Evolutionary conservation across 2,113 vertebrate species (phyloP), one percentile per base, ranked within the genome.

Genomic region (Nematolebias whitei): DNA sequence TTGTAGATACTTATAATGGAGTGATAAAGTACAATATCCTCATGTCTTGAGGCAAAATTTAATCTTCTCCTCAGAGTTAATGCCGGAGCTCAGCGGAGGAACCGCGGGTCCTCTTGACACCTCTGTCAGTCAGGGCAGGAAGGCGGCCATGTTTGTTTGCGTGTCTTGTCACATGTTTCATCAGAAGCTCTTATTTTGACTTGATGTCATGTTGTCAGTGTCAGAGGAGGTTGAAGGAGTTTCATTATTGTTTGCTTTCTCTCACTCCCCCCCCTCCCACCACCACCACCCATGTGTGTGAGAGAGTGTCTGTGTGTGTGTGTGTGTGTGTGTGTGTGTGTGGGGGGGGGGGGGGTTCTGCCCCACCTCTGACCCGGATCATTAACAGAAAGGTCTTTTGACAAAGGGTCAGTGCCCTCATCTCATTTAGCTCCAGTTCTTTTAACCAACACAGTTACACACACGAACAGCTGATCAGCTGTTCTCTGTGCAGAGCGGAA

Each of bases 11-110:
- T n/a, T n/a, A n/a, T n/a, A n/a, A n/a, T n/a, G n/a, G n/a, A n/a
- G n/a, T n/a, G n/a, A n/a, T n/a, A n/a, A n/a, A n/a, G n/a, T n/a
- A n/a, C n/a, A 58, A 65, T 63, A 67, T 44, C 45, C 52, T 63
- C 61, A 59, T 64, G 70, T 63, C 55, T 57, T 11, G 43, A 80
- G 51, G 58, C 65, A 61, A 78, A 68, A 64, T 77, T 19, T 58
- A 32, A 80, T 85, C 63, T 69, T 64, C 71, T 50, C 60, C 52
- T 49, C 40, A 73, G 52, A 76, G 78, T 78, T 71, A 90, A 88
- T 79, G 80, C 69, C 44, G 74, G 74, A 43, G 76, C 66, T 52
- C 55, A 63, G 22, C 40, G 16, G 45, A 43, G 29, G 47, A 68
- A 72, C 89, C 82, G 69, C 69, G 53, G 18, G n/a, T 24, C 47